Base-by-base conservation (phyloP, 2,888 invertebrate genomes). In the Tryphoninae sp. region DNA sequence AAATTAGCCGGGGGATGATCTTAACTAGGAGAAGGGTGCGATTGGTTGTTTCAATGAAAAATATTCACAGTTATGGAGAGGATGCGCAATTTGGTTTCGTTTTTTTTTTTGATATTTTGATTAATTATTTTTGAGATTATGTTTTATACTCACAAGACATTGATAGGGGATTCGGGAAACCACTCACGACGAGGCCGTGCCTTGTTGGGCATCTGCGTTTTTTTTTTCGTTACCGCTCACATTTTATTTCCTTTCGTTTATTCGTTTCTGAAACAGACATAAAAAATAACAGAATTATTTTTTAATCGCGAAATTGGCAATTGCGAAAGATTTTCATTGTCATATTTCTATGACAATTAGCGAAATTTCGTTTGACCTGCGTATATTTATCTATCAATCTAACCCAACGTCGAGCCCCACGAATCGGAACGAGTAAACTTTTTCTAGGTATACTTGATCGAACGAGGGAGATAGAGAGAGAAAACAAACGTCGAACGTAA, bases 161-260 rank as follows among this genome's bases (percentile, higher is more conserved):
- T 87, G 88, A 90, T 89, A 80, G 89, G 89, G 87, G 89, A 90
- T 86, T 88, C 87, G 86, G 89, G 87, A 86, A 88, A 88, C 91
- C 90, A 90, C 88, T 90, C 89, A 87, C 87, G 90, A 89, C 89
- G 90, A 88, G 89, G 89, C 90, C 90, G 88, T 84, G 88, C 88
- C 88, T 91, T 89, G 87, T 86, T 87, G 88, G 89, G 88, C 90
- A 91, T 91, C 86, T 88, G 88, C 84, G 82, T 79, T 86, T 33
- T 40, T 79, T 86, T 33, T 40, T 23, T 59, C 80, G 86, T 85
- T 68, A 64, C 82, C 72, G 83, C 78, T 90, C 88, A 89, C 90
- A 90, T 90, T 80, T 82, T 33, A 33, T 33, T 33, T 33, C 7
- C 4, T 87, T 77, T 80, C 72, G 55, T 78, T 81, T 84, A 79